Base-by-base conservation (phyloP, 2,888 invertebrate species). In the Lithophane socia region DNA sequence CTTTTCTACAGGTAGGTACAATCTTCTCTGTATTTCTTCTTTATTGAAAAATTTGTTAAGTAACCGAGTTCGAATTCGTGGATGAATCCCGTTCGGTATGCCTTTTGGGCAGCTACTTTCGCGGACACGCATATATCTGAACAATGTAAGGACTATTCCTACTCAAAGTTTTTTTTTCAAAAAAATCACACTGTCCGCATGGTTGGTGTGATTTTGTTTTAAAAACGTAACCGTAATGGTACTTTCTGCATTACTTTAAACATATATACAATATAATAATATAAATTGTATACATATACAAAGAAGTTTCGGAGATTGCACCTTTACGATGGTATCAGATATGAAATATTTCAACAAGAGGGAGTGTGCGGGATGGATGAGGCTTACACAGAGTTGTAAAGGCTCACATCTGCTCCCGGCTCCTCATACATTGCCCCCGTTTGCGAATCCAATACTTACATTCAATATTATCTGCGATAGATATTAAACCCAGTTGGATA, bases 401-500 rank as follows among this genome's bases (percentile, higher is more conserved):
- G 82, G 86, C 88, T 83, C 90, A 90, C 93, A 92, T 92, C 92
- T 93, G 93, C 86, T 88, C 87, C 86, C 87, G 79, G 83, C 85
- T 87, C 82, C 71, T 83, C 87, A 87, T 87, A 88, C 88, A 87
- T 88, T 90, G 88, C 87, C 87, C 83, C 87, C 90, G 87, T 86
- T 90, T 87, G 89, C 87, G 78, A 89, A 90, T 91, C 91, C 89
- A 91, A 92, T 92, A 91, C 91, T 91, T 91, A 93, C 92, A 92
- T 91, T 90, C 88, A 91, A 92, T 92, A 93, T 90, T 90, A 91
- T 91, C 87, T 89, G 83, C 83, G 84, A 87, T 93, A 91, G 92
- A 94, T 95, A 95, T 95, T 94, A 93, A 93, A 94, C 89, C 91
- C 90, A 85, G 87, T 87, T 87, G 77, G 91, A 92, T 92, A 92